Base-by-base conservation (phyloP, 2,888 invertebrate genomes). In the Apantesis nais region DNA sequence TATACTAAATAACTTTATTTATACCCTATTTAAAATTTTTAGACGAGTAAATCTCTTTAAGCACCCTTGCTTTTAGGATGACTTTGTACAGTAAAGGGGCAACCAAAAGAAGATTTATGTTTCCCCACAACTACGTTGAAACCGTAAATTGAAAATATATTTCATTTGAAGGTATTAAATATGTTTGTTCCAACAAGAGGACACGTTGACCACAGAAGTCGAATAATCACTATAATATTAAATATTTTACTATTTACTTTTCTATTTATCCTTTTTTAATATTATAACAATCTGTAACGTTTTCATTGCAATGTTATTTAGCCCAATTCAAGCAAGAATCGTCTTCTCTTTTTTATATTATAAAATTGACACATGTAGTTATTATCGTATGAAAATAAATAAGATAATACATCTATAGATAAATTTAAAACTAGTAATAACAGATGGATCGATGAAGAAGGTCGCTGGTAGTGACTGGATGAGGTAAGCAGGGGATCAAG, bases 101-200 rank as follows among this genome's bases (percentile, higher is more conserved):
- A 70, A 68, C 48, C 55, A 34, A 66, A 37, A 66, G 65, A 31
- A 52, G 37, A 66, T 52, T 66, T 66, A 66, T 66, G 65, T 66
- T 22, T 7, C 16, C 65, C 14, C 52, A 52, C 52, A 73, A 75
- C 69, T 58, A 74, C 73, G 60, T 64, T 41, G 68, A 71, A 75
- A 76, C 77, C 76, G 75, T 75, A 74, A 72, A 71, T 69, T 55
- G 55, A 55, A 66, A 64, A 31, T 41, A 25, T 41, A 41, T 65
- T 31, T 65, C 31, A 48, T 55, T 66, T 55, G 25, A 37, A 8
- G 0, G 25, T 55, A 41, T 55, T 52, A 66, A 66, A 52, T 55
- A 66, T 66, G 37, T 29, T 55, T 14, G 16, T 14, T 63, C 25
- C 16, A 34, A 65, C 65, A 31, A 22, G n/a, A 19, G 25, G 34